Conservation (phyloP, 2,113 vertebrate genomes). For the Cyanistes caeruleus region DNA sequence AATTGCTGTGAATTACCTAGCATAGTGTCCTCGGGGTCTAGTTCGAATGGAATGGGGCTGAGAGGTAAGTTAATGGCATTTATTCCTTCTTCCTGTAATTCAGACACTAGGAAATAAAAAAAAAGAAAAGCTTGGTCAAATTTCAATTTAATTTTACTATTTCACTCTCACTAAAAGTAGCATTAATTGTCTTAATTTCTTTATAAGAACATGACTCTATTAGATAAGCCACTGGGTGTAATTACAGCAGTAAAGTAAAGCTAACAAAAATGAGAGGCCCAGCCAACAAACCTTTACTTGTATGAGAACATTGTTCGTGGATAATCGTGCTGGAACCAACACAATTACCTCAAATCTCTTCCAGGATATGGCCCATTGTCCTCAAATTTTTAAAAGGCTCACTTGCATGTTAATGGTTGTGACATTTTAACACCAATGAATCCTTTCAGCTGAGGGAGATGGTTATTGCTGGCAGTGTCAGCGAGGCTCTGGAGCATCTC, state of each 20-base stretch:
- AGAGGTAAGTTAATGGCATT: slow-evolving; percentile 99
- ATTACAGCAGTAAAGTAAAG: slow-evolving; percentile 27
- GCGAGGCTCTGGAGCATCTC: neutral
- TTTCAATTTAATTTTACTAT: neutral
- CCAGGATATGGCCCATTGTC: neutral
- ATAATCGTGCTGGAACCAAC: neutral
- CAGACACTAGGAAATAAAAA: slow-evolving; percentile 84
- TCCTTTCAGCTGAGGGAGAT: neutral
- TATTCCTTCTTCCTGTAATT: slow-evolving; percentile 98
- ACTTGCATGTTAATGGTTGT: neutral
- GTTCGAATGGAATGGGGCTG: slow-evolving; percentile 93
- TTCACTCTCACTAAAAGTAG: slow-evolving; percentile 25
- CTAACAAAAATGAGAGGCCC: neutral
- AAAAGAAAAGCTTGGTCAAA: slow-evolving; percentile 35
- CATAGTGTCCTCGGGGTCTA: slow-evolving; percentile 98
- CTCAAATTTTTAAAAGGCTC: neutral
- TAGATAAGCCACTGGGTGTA: slow-evolving; percentile 1
- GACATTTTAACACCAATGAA: neutral
- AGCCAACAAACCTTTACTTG: slow-evolving; percentile 2
- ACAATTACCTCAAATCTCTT: neutral
- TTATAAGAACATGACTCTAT: neutral
- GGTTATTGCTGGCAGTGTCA: neutral
- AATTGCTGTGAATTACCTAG: slow-evolving; percentile 82
- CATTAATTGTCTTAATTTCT: slow-evolving; percentile 49
- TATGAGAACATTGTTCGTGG: neutral